Percentiles rank a stretch among this genome's conserved stretches.
phyloP scores from a whole-genome alignment of 2,888 invertebrate species.

The Drosophila percnosoma region DNA sequence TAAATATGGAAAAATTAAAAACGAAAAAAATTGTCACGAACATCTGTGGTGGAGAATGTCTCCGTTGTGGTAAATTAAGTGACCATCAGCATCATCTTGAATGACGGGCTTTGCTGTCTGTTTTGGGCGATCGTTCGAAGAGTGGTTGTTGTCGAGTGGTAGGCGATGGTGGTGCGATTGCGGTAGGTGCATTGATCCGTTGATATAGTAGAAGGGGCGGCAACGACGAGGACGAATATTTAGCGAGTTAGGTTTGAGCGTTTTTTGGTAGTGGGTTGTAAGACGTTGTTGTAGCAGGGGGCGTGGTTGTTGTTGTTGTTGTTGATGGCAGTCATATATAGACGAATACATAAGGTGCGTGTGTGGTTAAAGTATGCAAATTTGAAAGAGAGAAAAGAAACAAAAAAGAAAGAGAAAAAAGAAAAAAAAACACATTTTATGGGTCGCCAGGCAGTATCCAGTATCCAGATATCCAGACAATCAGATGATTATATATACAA shows the following conservation, averaged over 20 bases:
- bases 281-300: conserved; percentile 52
- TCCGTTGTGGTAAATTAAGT: conserved; percentile 99
- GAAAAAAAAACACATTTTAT: conserved; percentile 59
- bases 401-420: conserved; percentile 73
- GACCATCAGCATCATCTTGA: conserved; percentile 99
- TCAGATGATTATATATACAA: conserved; percentile 7
- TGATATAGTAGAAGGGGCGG: conserved; percentile 44
- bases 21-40: conserved; percentile 92
- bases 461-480: conserved; percentile 34
- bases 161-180: conserved; percentile 40
- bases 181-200: conserved; percentile 55
- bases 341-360: conserved; percentile 75
- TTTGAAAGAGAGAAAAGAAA: conserved; percentile 80
- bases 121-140: conserved; percentile 53
- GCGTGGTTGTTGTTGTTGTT: conserved; percentile 44
- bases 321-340: conserved; percentile 59
- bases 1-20: conserved; percentile 80
- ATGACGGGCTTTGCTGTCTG: conserved; percentile 90
- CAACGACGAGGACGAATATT: conserved; percentile 37
- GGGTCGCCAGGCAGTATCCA: conserved; percentile 18
- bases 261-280: conserved; percentile 63
- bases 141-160: conserved; percentile 37
- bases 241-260: conserved; percentile 55
- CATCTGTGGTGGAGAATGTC: conserved; percentile 99
- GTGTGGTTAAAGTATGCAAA: conserved; percentile 75